Percentiles rank a stretch among this genome's conserved stretches.
phyloP scores from a whole-genome alignment of 2,113 vertebrate species.

The Crotalus helleri region DNA sequence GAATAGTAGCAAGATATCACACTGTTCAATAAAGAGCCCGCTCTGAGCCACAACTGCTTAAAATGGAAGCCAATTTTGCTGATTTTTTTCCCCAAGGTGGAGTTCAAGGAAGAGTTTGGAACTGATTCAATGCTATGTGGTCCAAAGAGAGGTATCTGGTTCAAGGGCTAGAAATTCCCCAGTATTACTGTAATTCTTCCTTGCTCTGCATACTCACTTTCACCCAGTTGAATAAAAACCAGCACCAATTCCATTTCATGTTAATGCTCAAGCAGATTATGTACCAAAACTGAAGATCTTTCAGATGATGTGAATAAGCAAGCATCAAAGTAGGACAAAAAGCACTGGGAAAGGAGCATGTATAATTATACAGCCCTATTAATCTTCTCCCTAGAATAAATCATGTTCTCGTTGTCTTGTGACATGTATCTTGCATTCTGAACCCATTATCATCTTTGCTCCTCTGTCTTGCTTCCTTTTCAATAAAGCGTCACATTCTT shows the following conservation, averaged over 20 bases:
- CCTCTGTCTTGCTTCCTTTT: slow-evolving; percentile 1
- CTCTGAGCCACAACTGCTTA: background rate
- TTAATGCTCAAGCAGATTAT: background rate
- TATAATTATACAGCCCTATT: background rate
- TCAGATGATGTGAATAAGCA: background rate
- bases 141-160: background rate
- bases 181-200: background rate
- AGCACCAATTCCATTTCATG: background rate
- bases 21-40: background rate
- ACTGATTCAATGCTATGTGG: background rate
- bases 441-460: slow-evolving; percentile 9
- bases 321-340: background rate
- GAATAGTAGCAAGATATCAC: background rate
- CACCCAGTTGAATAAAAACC: background rate
- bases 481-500: slow-evolving; percentile 13
- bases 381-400: slow-evolving; percentile 2
- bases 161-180: background rate
- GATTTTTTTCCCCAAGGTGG: background rate
- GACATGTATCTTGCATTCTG: slow-evolving; percentile 23
- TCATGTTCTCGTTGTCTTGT: background rate
- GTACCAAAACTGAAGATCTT: background rate
- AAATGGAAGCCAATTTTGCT: background rate
- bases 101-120: background rate
- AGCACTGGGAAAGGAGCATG: background rate
- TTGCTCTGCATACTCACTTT: background rate